Evolutionary conservation across 1,140 invertebrate species (phyloP).

Genomic region (Drosophila burlai): DNA sequence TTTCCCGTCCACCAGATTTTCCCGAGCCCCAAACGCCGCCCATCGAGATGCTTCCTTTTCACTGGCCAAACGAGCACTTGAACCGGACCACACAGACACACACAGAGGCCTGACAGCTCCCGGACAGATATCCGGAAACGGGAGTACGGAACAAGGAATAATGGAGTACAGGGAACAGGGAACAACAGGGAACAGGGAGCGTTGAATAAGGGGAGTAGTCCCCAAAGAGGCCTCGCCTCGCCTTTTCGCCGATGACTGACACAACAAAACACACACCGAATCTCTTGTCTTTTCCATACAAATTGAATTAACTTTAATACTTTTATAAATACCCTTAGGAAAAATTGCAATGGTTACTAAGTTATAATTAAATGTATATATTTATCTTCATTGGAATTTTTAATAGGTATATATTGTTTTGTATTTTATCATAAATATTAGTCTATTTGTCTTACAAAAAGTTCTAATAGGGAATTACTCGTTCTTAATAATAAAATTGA

Average conservation of each 20-base stretch:
- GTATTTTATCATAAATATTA: not conserved
- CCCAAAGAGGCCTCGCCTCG: conserved; percentile 49
- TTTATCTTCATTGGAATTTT: not conserved
- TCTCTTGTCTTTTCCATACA: conserved; percentile 41
- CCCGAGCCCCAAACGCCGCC: conserved; percentile 20
- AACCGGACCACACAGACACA: conserved; percentile 64
- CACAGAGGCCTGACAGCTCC: conserved; percentile 42
- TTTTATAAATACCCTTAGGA: conserved; percentile 23
- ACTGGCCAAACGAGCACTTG: conserved; percentile 51
- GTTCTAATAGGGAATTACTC: not conserved
- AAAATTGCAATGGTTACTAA: not conserved
- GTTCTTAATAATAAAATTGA: no score
- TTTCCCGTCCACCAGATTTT: conserved; percentile 27
- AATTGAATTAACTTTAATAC: conserved; percentile 60
- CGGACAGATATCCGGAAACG: conserved; percentile 59
- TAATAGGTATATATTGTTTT: not conserved
- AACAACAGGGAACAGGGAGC: not conserved
- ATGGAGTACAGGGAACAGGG: conserved; percentile 11
- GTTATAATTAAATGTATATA: not conserved
- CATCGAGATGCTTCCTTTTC: conserved; percentile 64
- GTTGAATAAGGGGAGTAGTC: conserved; percentile 21
- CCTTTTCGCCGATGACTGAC: conserved; percentile 51
- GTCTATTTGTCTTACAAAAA: not conserved
- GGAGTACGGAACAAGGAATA: conserved; percentile 1
- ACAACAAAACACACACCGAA: conserved; percentile 37